Base-by-base conservation (phyloP, 2,888 invertebrate species). In the Metopia argyrocephala region DNA sequence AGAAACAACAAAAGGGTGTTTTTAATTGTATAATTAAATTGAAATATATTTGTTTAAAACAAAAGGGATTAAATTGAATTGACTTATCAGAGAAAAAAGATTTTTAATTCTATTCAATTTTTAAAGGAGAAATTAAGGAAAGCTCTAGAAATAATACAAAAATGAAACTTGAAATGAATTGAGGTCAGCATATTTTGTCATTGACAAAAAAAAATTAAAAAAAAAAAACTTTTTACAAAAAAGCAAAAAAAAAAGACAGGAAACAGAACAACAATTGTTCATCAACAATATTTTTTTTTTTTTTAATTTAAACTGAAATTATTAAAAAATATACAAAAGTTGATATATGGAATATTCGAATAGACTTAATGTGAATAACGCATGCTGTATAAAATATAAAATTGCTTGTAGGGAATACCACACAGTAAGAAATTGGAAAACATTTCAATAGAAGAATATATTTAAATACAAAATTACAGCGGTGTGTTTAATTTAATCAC, bases 21-120 rank as follows among this genome's bases (percentile, higher is more conserved):
- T 15, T 15, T 50, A 23, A 59, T 65, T 46, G 54, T 38, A 48
- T 74, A 75, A 75, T 79, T 75, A 54, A 79, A 79, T 70, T 74
- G 54, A 69, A 74, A 9, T 69, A 46, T 48, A 64, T 48, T 64
- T 23, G 48, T 9, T 48, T 27, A 28, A 54, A 28, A 52, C 20
- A 31, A 62, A 62, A 68, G 46, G 5, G 12, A 31, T 68, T 31
- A 61, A 68, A 76, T 68, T 54, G 28, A 68, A 76, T 68, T 61
- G 68, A 76, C 61, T 62, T 38, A 27, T 27, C 31, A 31, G 9
- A 25, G 45, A 66, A 45, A 68, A 52, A 68, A 61, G 52, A 68
- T 75, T 68, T 46, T 50, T n/a, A 56, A 68, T 64, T 5, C 50
- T 68, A 57, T 50, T 6, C 20, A 61, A 54, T 38, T 45, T 45